phyloP scores from a whole-genome alignment of 2,888 invertebrate genomes.

The Tenthredo distinguenda region DNA sequence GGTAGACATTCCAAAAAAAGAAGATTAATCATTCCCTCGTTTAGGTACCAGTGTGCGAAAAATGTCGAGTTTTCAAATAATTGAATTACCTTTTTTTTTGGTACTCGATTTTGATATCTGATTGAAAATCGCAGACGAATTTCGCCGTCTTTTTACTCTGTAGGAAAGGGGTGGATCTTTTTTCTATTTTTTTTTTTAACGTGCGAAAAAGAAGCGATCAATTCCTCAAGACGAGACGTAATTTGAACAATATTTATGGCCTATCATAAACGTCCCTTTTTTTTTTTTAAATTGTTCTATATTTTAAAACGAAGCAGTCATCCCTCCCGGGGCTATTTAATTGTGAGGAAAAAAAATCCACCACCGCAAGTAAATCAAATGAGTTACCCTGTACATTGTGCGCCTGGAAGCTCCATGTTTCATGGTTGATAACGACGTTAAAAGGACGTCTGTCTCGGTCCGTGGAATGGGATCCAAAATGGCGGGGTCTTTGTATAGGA shows the following conservation, averaged over 20 bases:
- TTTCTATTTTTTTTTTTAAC: not conserved
- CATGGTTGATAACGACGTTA: constrained; percentile 35
- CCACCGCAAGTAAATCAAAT: not conserved
- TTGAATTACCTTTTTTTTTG: not conserved
- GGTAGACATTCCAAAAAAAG: not conserved
- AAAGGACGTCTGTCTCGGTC: not conserved
- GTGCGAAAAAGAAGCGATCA: not conserved
- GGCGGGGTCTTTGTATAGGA: not conserved
- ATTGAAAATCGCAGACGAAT: not conserved
- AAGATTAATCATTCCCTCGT: not conserved
- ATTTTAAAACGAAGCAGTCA: not conserved
- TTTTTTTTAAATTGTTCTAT: not conserved
- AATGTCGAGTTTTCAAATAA: not conserved
- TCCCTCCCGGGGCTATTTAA: not conserved
- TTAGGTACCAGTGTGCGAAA: not conserved
- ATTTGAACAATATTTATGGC: not conserved
- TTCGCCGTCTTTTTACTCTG: not conserved
- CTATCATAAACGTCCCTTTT: not conserved
- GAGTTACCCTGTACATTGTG: constrained; percentile 12
- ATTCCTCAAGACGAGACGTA: not conserved
- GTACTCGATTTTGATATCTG: not conserved
- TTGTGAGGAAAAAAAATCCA: constrained; percentile 6
- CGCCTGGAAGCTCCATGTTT: constrained; percentile 7
- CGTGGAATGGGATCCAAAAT: not conserved
- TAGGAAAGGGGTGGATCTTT: not conserved